Percentiles rank a stretch among this genome's conserved stretches.
Evolutionary conservation across 2,888 invertebrate species (phyloP).

Genomic region (Trichopoda pennipes): DNA sequence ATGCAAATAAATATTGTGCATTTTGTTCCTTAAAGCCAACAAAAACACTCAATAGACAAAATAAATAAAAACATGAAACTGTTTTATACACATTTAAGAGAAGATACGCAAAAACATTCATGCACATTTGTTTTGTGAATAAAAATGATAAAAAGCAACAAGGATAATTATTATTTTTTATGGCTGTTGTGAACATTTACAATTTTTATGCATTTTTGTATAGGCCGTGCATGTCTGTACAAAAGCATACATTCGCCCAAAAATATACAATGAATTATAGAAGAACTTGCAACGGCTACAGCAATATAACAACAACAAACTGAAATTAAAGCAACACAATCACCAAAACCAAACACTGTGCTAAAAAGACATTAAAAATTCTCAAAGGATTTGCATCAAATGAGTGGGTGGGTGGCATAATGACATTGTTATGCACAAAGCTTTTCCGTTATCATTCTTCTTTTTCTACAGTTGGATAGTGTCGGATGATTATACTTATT

Average conservation of each 20-base stretch:
- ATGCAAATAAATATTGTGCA: constrained; percentile 45
- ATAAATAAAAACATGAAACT: constrained; percentile 15
- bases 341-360: neutral
- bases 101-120: neutral
- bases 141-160: constrained; percentile 15
- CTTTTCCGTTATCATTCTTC: constrained; percentile 31
- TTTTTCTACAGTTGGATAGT: constrained; percentile 29
- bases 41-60: constrained; percentile 22
- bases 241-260: constrained; percentile 10
- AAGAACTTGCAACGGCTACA: constrained; percentile 4
- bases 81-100: neutral
- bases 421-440: constrained; percentile 47
- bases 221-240: neutral
- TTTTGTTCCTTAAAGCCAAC: constrained; percentile 18
- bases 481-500: constrained; percentile 44
- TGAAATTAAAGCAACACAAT: constrained; percentile 20
- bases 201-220: neutral
- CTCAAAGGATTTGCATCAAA: constrained; percentile 38
- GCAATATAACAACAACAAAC: no score
- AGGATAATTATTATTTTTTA: constrained; percentile 36
- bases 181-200: neutral
- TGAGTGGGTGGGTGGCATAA: constrained; percentile 43
- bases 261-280: constrained; percentile 51
- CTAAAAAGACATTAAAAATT: constrained; percentile 11
- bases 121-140: neutral